Evolutionary conservation across 92 coral and sea anemone genomes (phyloP).

Genomic region (Porites lobata): DNA sequence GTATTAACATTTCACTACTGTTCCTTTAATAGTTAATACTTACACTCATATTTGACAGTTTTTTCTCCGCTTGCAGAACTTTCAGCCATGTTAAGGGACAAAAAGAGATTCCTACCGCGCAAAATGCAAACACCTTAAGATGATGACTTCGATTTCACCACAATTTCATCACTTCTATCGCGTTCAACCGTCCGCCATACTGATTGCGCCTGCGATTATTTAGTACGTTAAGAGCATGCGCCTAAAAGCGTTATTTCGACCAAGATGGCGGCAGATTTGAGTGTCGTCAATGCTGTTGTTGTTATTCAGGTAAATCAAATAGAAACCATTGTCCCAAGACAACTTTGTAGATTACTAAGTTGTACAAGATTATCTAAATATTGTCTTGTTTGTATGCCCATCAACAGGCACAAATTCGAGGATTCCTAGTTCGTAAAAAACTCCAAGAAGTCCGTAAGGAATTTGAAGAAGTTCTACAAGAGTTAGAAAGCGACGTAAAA

Average conservation of each 20-base stretch:
- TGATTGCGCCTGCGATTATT: conserved; percentile 15
- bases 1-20: not conserved
- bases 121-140: not conserved
- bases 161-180: not conserved
- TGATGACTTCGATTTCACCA: not conserved
- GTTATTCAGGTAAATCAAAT: conserved; percentile 39
- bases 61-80: conserved; percentile 21
- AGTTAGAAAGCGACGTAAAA: conserved; percentile 52
- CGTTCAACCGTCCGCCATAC: not conserved
- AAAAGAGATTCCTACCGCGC: not conserved
- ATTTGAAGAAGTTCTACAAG: conserved; percentile 72
- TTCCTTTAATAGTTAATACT: conserved; percentile 9
- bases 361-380: not conserved
- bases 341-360: not conserved
- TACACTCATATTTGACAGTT: conserved; percentile 88
- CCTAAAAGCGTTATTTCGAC: not conserved
- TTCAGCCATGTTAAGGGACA: conserved; percentile 56
- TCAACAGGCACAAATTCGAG: conserved; percentile 82
- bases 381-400: not conserved
- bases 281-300: not conserved
- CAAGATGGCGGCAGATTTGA: conserved; percentile 86
- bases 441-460: conserved; percentile 71
- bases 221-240: conserved; percentile 36
- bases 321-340: no score
- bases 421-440: conserved; percentile 73